Evolutionary conservation across 1,140 invertebrate genomes (phyloP).

Genomic region (Caenorhabditis remanei): DNA sequence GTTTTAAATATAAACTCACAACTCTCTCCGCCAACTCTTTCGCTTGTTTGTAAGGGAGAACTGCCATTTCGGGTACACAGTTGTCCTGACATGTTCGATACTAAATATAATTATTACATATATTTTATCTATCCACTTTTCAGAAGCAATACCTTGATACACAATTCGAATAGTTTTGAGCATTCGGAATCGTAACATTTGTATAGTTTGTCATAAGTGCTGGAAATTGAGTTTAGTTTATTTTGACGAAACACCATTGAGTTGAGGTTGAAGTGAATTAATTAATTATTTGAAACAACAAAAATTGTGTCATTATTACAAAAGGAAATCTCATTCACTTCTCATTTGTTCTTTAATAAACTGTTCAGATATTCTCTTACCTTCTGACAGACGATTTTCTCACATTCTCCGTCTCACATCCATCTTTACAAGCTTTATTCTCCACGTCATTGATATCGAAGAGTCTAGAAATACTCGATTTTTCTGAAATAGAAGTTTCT

Average conservation of each 20-base stretch:
- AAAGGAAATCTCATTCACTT: too few relatives aligned
- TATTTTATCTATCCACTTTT: too few relatives aligned
- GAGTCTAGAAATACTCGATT: background rate
- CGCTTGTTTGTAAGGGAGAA: background rate
- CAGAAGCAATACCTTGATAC: background rate
- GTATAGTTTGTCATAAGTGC: background rate
- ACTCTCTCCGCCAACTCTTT: background rate
- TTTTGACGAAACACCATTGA: too few relatives aligned
- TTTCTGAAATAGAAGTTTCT: background rate
- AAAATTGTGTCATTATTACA: too few relatives aligned
- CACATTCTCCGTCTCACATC: background rate
- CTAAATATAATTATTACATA: background rate
- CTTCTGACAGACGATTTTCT: background rate
- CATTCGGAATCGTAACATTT: background rate
- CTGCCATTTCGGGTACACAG: conserved; percentile 28
- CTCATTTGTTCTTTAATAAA: too few relatives aligned
- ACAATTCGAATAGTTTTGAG: background rate
- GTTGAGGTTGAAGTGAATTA: too few relatives aligned
- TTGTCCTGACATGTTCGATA: conserved; percentile 20
- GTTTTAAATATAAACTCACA: background rate
- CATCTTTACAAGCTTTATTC: conserved; percentile 1
- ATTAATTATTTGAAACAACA: too few relatives aligned
- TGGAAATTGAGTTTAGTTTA: background rate
- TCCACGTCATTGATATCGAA: conserved; percentile 41
- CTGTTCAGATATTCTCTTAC: background rate